phyloP scores from a whole-genome alignment of 2,888 invertebrate species.

The Chalcosyrphus nemorum region DNA sequence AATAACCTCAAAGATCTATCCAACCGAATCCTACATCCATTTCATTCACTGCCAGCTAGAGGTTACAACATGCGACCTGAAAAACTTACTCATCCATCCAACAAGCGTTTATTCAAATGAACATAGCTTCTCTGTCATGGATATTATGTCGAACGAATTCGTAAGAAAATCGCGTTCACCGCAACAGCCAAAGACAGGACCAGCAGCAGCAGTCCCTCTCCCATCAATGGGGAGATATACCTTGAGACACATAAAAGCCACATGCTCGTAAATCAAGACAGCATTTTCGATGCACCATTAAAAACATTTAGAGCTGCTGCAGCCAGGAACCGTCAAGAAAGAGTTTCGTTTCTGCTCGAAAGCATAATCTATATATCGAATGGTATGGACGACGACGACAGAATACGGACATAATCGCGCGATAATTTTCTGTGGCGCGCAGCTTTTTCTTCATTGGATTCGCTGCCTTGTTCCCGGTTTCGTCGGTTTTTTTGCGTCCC shows the following conservation, averaged over 20 bases:
- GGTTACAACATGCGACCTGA: background rate
- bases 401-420: constrained; percentile 70
- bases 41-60: background rate
- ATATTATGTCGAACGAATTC: constrained; percentile 65
- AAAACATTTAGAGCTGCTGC: constrained; percentile 59
- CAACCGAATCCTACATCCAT: constrained; percentile 13
- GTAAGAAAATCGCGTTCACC: constrained; percentile 54
- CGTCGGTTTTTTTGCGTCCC: constrained; percentile 16
- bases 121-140: constrained; percentile 57
- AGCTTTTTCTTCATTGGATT: constrained; percentile 65
- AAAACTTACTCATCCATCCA: constrained; percentile 29
- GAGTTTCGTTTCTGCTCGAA: background rate
- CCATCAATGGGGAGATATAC: constrained; percentile 22
- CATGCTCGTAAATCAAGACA: constrained; percentile 68
- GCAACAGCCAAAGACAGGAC: constrained; percentile 32
- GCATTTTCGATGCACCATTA: constrained; percentile 70
- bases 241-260: constrained; percentile 67
- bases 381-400: constrained; percentile 60
- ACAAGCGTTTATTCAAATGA: constrained; percentile 20
- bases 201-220: no score
- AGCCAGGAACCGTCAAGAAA: constrained; percentile 21
- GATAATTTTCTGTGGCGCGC: constrained; percentile 60
- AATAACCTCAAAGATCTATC: constrained; percentile 6
- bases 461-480: constrained; percentile 36
- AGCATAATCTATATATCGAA: constrained; percentile 63